Conservation (phyloP, 2,797 vertebrate species). For the Enteromius trimaculatus region DNA sequence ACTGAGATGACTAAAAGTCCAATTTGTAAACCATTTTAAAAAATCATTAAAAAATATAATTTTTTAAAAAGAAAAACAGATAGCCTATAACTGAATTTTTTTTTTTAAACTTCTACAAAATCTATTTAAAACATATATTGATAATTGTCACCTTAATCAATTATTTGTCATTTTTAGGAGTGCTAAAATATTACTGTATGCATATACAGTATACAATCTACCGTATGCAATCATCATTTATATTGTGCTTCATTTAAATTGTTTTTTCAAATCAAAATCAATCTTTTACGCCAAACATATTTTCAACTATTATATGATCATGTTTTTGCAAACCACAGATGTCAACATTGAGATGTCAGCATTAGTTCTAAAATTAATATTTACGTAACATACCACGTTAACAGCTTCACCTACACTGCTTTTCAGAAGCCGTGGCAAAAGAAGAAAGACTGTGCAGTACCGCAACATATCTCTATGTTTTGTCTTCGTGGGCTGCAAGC, state of each 20-base stretch:
- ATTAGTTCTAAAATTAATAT: background rate
- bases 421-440: background rate
- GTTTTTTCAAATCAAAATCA: background rate
- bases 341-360: background rate
- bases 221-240: too few relatives aligned
- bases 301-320: too few relatives aligned
- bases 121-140: background rate
- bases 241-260: background rate
- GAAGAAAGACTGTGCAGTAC: background rate
- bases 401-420: background rate
- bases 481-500: background rate
- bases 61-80: too few relatives aligned
- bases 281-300: background rate
- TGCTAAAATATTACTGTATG: background rate
- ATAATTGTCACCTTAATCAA: background rate
- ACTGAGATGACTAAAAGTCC: background rate
- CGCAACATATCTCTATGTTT: background rate
- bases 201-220: background rate
- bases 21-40: too few relatives aligned
- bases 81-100: background rate
- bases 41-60: too few relatives aligned
- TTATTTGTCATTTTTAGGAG: background rate
- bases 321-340: background rate
- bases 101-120: too few relatives aligned
- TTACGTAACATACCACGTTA: background rate